phyloP scores from a whole-genome alignment of 2,113 vertebrate genomes.

The Petaurus breviceps region DNA sequence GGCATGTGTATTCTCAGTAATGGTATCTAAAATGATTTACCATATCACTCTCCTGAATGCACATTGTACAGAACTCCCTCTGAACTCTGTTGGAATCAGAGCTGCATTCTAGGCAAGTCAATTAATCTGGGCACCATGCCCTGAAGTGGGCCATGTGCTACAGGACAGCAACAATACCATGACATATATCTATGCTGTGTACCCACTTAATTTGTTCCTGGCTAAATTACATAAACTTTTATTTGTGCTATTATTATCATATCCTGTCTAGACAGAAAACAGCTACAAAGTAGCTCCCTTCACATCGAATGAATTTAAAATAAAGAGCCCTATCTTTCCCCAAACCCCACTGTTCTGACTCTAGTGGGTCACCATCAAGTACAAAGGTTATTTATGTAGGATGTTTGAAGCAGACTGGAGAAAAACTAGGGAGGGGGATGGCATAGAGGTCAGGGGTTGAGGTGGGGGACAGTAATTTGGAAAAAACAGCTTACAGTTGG shows the following conservation, averaged over 20 bases:
- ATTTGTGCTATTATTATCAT: constrained; percentile 73
- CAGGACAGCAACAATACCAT: constrained; percentile 28
- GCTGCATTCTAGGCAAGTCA: constrained; percentile 49
- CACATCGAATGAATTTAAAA: constrained; percentile 37
- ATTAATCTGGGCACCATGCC: constrained; percentile 63
- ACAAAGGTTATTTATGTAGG: constrained; percentile 30
- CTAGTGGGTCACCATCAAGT: not conserved
- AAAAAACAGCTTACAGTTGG: constrained; percentile 62
- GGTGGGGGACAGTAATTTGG: constrained; percentile 46
- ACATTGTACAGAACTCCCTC: constrained; percentile 20
- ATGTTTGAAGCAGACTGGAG: not conserved
- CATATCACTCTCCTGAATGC: not conserved
- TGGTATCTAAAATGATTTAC: not conserved
- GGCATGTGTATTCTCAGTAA: not conserved
- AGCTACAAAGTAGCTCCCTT: constrained; percentile 54
- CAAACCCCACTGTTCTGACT: not conserved
- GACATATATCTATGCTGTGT: constrained; percentile 54
- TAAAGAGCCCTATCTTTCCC: constrained; percentile 7
- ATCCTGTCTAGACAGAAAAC: constrained; percentile 78
- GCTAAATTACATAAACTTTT: constrained; percentile 64
- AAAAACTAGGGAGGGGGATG: not conserved
- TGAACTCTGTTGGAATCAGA: constrained; percentile 37
- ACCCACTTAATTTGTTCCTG: constrained; percentile 70
- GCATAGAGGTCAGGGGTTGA: not conserved
- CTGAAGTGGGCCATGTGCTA: constrained; percentile 1